These are phyloP conservation scores for Pipistrellus pygmaeus DNA, from an alignment of 2,797 vertebrate genomes.

Conservation along the genomic window DNA sequence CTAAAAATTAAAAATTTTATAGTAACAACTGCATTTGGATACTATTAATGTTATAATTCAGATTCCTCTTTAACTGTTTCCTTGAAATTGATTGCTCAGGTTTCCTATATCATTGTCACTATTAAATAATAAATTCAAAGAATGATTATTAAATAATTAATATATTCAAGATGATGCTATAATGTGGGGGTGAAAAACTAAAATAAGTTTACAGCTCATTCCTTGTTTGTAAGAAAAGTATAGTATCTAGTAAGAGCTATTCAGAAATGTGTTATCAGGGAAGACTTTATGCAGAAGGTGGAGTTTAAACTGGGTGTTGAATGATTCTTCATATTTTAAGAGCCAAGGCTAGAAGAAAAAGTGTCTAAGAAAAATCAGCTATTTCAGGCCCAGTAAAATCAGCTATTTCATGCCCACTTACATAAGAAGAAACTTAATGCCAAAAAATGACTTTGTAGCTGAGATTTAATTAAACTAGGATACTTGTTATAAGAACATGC, in stretches of 20 bases:
- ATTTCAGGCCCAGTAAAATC: background rate
- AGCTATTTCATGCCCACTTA: background rate
- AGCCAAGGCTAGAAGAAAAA: background rate
- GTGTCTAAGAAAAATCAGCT: background rate
- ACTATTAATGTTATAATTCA: slow-evolving; percentile 11
- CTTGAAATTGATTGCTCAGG: background rate
- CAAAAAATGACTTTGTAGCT: slow-evolving; percentile 52
- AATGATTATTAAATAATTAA: background rate
- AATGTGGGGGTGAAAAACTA: background rate
- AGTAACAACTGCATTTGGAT: background rate
- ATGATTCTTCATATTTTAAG: slow-evolving; percentile 31
- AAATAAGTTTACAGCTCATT: background rate
- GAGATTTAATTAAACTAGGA: slow-evolving; percentile 54
- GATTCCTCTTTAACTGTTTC: background rate
- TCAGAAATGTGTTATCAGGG: background rate
- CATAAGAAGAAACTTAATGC: background rate
- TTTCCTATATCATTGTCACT: background rate
- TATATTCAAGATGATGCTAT: background rate
- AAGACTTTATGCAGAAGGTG: background rate
- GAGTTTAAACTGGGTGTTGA: background rate
- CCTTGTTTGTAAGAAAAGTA: background rate
- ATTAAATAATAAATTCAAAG: slow-evolving; percentile 45
- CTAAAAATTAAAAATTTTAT: background rate
- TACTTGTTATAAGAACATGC: background rate
- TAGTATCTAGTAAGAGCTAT: background rate